Conservation (phyloP, 2,113 vertebrate species). For the Redunca redunca region DNA sequence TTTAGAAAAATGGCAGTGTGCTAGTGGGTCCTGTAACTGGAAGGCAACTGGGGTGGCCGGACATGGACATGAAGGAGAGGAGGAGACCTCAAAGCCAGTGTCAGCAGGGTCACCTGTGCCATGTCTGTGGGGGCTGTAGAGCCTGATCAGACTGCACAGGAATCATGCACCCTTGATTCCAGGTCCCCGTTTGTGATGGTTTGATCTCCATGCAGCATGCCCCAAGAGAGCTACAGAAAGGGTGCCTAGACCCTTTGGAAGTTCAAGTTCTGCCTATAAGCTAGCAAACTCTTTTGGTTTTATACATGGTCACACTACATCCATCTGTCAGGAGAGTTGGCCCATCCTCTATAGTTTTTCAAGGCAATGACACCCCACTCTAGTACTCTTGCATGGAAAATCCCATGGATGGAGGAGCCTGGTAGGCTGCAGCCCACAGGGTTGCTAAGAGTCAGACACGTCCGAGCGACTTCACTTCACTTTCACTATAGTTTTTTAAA, state of each 20-base stretch:
- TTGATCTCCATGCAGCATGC: rapidly evolving
- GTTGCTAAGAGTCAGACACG: no score
- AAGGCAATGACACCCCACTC: not conserved
- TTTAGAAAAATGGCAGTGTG: not conserved
- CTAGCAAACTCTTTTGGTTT: not conserved
- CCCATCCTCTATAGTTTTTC: not conserved
- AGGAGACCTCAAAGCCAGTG: not conserved
- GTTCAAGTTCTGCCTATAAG: not conserved
- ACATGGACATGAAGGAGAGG: not conserved
- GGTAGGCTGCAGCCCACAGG: no score
- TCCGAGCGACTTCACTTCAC: no score
- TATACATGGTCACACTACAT: rapidly evolving
- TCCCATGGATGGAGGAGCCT: no score
- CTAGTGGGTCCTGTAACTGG: no score
- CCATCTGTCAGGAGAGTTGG: rapidly evolving
- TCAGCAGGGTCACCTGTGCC: not conserved
- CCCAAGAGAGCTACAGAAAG: not conserved
- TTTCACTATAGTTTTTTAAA: not conserved
- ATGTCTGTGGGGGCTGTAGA: rapidly evolving
- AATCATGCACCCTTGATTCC: not conserved
- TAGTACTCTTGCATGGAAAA: no score
- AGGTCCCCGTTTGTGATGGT: not conserved
- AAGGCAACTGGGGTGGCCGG: not conserved
- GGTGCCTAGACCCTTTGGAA: not conserved
- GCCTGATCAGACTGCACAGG: not conserved